Evolutionary conservation across 2,888 invertebrate genomes (phyloP).

Genomic region (Mimas tiliae): DNA sequence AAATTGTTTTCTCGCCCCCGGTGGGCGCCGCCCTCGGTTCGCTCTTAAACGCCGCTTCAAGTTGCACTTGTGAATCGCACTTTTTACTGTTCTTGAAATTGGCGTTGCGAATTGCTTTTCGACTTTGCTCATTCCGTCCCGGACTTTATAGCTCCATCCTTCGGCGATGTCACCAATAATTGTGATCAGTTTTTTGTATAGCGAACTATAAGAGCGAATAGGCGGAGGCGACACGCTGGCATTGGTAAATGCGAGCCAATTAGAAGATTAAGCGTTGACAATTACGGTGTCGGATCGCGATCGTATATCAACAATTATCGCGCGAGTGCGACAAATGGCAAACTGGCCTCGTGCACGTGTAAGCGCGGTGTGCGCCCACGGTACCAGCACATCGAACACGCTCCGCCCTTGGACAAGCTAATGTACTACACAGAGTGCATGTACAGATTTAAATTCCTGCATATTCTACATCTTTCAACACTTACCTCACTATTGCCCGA

Average conservation of each 20-base stretch:
- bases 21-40: slow-evolving; percentile 82
- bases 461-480: background rate
- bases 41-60: slow-evolving; percentile 84
- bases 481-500: no score
- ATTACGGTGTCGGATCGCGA: slow-evolving; percentile 81
- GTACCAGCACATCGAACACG: slow-evolving; percentile 38
- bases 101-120: slow-evolving; percentile 80
- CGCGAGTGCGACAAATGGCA: slow-evolving; percentile 82
- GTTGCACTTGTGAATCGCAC: slow-evolving; percentile 84
- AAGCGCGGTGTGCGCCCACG: slow-evolving; percentile 51
- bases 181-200: slow-evolving; percentile 60
- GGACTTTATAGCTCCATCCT: slow-evolving; percentile 54
- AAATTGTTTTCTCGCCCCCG: slow-evolving; percentile 84
- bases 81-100: slow-evolving; percentile 83
- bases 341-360: slow-evolving; percentile 64
- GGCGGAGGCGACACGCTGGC: slow-evolving; percentile 72
- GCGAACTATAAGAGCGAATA: slow-evolving; percentile 62
- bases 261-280: slow-evolving; percentile 85
- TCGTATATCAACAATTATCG: slow-evolving; percentile 85
- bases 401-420: background rate
- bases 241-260: slow-evolving; percentile 84
- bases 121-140: slow-evolving; percentile 58
- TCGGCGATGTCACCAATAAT: slow-evolving; percentile 45
- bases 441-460: background rate
- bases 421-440: background rate